Evolutionary conservation across 2,113 vertebrate genomes (phyloP), one percentile per base, ranked within the genome.

Genomic region (Campylomormyrus numenius): DNA sequence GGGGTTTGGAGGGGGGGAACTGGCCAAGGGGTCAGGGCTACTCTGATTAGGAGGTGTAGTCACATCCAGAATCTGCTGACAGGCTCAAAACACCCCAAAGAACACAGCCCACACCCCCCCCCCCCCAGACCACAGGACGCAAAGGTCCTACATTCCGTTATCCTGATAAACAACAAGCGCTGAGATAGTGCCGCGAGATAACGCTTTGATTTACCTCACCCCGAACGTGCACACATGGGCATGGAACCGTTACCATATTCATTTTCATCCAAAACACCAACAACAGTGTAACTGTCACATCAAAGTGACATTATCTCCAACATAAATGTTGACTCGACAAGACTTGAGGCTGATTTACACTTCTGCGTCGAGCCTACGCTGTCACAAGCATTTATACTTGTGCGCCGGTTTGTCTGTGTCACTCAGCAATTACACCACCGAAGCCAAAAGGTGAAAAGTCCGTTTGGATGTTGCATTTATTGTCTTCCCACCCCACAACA

Each of bases 1-100:
- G 58, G 5, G 24, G 7, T 24, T 56, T 3, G 88, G 88, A 88
- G 48, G 11, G 49, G 31, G 27, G 66, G 66, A 27, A 35, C 6
- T 74, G 10, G 70, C 10, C 70, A 85, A 87, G 83, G 92, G 91
- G 74, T 94, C 94, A 94, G 90, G 94, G 94, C 91, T 93, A 53
- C 58, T 86, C 84, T 50, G 49, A 46, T 91, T 90, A 92, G 89
- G n/a, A 27, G 52, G 50, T n/a, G 45, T 52, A 42, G 49, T 70
- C 88, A 46, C 49, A 62, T 50, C 42, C 83, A 90, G 80, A 92
- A 90, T 92, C 77, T 88, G 92, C 89, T 91, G 92, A 92, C 92
- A 85, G 85, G 83, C 10, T 90, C 56, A 39, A 27, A 77, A 89
- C 50, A 62, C 89, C 35, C 8, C 42, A 42, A 84, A n/a, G 45